Evolutionary conservation across 2,113 vertebrate genomes (phyloP), one percentile per base, ranked within the genome.

Genomic region (Mesocricetus auratus): DNA sequence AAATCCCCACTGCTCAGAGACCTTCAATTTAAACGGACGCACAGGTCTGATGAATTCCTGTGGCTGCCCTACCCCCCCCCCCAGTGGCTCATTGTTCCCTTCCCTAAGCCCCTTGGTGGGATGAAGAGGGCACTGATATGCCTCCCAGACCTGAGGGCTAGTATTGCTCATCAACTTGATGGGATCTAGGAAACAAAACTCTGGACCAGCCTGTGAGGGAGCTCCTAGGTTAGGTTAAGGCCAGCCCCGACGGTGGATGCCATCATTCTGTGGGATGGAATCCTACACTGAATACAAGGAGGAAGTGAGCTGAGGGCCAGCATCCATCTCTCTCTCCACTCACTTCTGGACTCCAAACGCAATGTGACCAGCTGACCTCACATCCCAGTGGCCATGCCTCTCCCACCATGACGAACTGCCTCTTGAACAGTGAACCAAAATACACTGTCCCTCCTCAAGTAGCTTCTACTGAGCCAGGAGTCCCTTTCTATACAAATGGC

Each of bases 101-200:
- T 11, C 31, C 33, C 31, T 1, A 0, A 31, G n/a, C 5, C 36
- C 39, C 53, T 66, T 36, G 39, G 73, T 29, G 86, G 1, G 7
- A 93, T 79, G 42, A 96, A 82, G 26, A 94, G 66, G 26, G n/a
- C 42, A 45, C 8, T 58, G 75, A 93, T 69, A n/a, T 19, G 66
- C 3, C 42, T 87, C 50, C 47, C 85, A 86, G 56, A 39, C 71
- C 7, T 19, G 26, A 42, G n/a, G n/a, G 58, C 64, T 31, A 64
- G 58, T 42, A 31, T 17, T 85, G 26, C 26, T 66, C 31, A 45
- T 66, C n/a, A 86, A 47, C 42, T 33, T 33, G 26, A 86, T 29
- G 21, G 42, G 83, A 33, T 36, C 62, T 66, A 68, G 83, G 39
- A 86, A 16, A 45, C 60, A 64, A 68, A 68, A 11, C 60, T 6